A percentile compares a stretch with the other conserved stretches of the same genome.
phyloP scores from a whole-genome alignment of 2,888 invertebrate species.

The Pachymerium ferrugineum region DNA sequence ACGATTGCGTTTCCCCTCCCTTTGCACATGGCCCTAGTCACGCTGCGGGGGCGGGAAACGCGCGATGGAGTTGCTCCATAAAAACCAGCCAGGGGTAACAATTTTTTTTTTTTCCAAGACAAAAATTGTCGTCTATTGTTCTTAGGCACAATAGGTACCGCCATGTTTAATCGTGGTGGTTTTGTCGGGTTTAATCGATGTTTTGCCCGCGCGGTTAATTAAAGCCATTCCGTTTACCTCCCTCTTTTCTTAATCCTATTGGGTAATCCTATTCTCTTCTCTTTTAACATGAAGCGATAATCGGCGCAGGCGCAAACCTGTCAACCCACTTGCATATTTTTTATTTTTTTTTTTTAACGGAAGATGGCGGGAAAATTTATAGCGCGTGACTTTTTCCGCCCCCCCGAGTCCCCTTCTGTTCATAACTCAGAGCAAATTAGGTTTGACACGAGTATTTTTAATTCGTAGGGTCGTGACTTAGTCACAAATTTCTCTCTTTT shows the following conservation, averaged over 20 bases:
- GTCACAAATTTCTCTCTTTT: neutral
- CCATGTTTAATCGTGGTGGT: neutral
- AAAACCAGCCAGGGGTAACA: neutral
- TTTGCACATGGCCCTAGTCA: slow-evolving; percentile 27
- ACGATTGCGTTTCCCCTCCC: neutral
- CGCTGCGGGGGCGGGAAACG: slow-evolving; percentile 7
- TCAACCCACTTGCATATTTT: neutral
- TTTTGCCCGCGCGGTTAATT: neutral
- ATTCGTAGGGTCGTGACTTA: slow-evolving; percentile 20
- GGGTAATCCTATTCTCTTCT: neutral
- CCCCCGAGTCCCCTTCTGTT: neutral
- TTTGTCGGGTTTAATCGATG: neutral
- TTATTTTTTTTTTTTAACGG: neutral
- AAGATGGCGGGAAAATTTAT: neutral
- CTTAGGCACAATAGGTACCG: neutral
- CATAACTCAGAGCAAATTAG: slow-evolving; percentile 29
- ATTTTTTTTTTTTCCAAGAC: neutral
- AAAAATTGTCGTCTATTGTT: neutral
- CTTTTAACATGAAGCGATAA: neutral
- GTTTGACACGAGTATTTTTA: slow-evolving; percentile 11
- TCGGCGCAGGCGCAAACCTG: slow-evolving; percentile 5
- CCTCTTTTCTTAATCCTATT: neutral
- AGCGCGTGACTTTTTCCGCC: neutral
- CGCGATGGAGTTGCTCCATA: neutral
- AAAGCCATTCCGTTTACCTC: neutral